Base-by-base conservation (phyloP, 2,888 invertebrate genomes). In the Lasioglossum figueresi region DNA sequence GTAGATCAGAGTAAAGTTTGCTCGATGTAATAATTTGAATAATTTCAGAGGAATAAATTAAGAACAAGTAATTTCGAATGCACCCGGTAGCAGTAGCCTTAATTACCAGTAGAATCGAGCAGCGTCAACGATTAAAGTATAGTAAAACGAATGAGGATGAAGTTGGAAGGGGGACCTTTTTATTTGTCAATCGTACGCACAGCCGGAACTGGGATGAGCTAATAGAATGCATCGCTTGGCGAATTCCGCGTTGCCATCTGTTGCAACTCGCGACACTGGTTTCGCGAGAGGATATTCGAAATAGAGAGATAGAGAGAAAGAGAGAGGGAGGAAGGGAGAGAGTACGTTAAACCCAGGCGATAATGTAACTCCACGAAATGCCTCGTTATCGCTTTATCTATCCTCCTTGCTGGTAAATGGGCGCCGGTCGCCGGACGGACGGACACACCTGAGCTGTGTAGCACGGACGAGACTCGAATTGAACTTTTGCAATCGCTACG, bases 191-290 rank as follows among this genome's bases (percentile, higher is more conserved):
- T 52, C 52, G 23, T 23, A 23, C 23, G 52, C 16, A 48, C 23
- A 0, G 23, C 8, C 23, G 52, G 10, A 52, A 52, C 52, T 52
- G 23, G 52, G 3, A 52, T 52, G 52, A 52, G 52, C 23, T 23
- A 52, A 52, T 84, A 59, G 12, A 14, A 76, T 27, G 37, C n/a
- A 4, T 37, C 6, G 27, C 31, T 4, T 12, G 16, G 23, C 40
- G 31, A 77, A 72, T 45, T 37, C 34, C 27, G 56, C 66, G 73
- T 71, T 76, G 48, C 43, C 76, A 71, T 80, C 71, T 59, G 59
- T 80, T 76, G 70, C 56, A 34, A 19, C 27, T 19, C 37, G 68
- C 37, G 68, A 19, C 37, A n/a, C 23, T 37, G 31, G 63, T 66
- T 59, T 14, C 27, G 34, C 31, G 66, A 34, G 66, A 34, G 19